Base-by-base conservation (phyloP, 64 coral and sea anemone species). In the Stichodactyla mertensii region DNA sequence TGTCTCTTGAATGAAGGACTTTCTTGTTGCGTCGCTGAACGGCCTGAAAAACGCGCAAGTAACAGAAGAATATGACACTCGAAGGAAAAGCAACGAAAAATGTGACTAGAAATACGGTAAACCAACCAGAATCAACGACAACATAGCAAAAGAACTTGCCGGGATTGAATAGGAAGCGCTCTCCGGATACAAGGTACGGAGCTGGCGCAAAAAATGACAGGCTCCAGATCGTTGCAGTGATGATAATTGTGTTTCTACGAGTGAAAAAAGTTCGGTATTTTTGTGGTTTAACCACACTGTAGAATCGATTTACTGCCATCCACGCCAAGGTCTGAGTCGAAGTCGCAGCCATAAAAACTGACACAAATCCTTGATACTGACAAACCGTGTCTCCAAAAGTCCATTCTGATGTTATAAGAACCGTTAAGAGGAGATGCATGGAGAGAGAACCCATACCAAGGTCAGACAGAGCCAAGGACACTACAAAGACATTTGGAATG, bases 331-430 rank as follows among this genome's bases (percentile, higher is more conserved):
- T 83, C 22, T 83, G 54, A 1, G 88, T 77, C 3, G 92, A 87
- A 0, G 85, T 64, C 11, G 84, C 79, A 11, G 84, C 92, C 55
- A 93, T 55, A 0, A 77, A 77, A 10, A 78, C 59, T 6, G 86
- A 82, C 7, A 84, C 24, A 24, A 90, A 93, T 8, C 92, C 92
- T 36, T 93, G 84, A 69, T 85, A 84, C 52, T 93, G 92, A 78
- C 92, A 93, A 1, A 71, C 71, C 2, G 52, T 19, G 14, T 57
- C 19, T 14, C 80, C 88, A 31, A 87, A 93, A 6, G 86, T 52
- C 92, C 92, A 93, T 7, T 89, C 67, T 6, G 86, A 81, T 78
- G 56, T 84, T 12, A 90, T 62, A 4, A 84, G 51, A 22, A 87
- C 85, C 13, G 60, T 14, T 28, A 89, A 52, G 7, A 55, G 77